Evolutionary conservation across 2,797 vertebrate genomes (phyloP), one percentile per base, ranked within the genome.

Genomic region (Gymnoscopelus microlampas): DNA sequence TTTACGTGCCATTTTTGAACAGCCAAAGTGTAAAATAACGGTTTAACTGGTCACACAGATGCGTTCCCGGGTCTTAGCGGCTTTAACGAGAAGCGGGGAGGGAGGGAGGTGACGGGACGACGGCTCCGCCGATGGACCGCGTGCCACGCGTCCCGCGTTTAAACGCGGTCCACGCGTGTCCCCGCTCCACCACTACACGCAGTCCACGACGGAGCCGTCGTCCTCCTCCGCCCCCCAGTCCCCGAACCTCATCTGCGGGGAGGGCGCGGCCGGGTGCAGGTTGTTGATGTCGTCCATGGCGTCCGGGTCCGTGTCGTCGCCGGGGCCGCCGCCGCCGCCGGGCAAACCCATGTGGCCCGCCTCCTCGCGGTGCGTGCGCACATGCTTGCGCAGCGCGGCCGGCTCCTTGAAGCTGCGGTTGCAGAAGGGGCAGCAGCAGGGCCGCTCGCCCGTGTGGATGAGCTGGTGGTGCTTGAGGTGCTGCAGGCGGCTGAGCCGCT

Each of bases 381-480:
- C 88, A 79, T 95, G 94, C 63, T 94, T 95, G 56, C 93, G 84
- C 14, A 95, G 89, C 1, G 92, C 93, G 0, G 93, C 94, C 0
- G 93, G 92, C 76, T 95, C 94, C 53, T 94, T 94, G 84, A 94
- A 95, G 81, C 83, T 92, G 86, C 94, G 92, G 84, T 92, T 93
- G 86, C 94, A 95, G 85, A 93, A 93, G 15, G 93, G 94, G 80
- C 94, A 95, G 82, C 93, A 93, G 80, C 93, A 94, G 0, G 93
- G 94, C 7, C 93, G 63, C 80, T 95, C 94, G 0, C 94, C 94
- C 0, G 94, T 95, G 90, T 95, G 94, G 84, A 95, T 95, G 73
- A 94, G 93, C 90, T 95, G 94, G 80, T 95, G 94, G 87, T 95
- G 94, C 51, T 95, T 95, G 60, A 95, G 92, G 77, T 95, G 94